Evolutionary conservation across 2,888 invertebrate genomes (phyloP).

Genomic region (Acleris cristana): DNA sequence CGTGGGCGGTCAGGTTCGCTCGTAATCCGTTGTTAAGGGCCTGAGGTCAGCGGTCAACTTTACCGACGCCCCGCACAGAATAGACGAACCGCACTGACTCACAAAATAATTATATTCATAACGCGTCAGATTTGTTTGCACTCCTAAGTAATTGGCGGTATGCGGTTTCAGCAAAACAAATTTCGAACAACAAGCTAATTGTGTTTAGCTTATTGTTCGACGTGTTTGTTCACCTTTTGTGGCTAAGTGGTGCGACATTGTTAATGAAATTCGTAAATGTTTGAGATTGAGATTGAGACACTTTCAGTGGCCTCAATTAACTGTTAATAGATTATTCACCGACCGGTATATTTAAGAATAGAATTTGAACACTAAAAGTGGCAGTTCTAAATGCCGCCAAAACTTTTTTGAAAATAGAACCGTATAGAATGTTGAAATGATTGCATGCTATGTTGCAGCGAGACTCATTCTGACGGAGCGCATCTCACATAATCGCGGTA

Average conservation of each 20-base stretch:
- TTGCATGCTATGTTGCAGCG: slow-evolving; percentile 24
- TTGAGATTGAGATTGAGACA: too few species aligned
- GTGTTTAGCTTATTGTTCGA: slow-evolving; percentile 16
- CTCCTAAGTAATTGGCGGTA: slow-evolving; percentile 65
- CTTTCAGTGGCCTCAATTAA: background rate
- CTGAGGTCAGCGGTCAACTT: slow-evolving; percentile 62
- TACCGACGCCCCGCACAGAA: slow-evolving; percentile 56
- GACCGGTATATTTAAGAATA: too few species aligned
- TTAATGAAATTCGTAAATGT: slow-evolving; percentile 14
- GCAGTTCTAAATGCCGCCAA: background rate
- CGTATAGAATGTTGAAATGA: slow-evolving; percentile 20
- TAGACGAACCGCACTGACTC: slow-evolving; percentile 67
- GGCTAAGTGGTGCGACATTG: slow-evolving; percentile 7
- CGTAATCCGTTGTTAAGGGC: slow-evolving; percentile 65
- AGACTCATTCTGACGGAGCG: slow-evolving; percentile 31
- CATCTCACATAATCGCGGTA: slow-evolving; percentile 46
- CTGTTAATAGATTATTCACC: too few species aligned
- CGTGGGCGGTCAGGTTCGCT: slow-evolving; percentile 79
- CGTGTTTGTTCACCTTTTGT: slow-evolving; percentile 23
- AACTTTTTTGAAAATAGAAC: slow-evolving; percentile 27
- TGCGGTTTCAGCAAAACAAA: slow-evolving; percentile 58
- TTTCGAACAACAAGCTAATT: slow-evolving; percentile 17
- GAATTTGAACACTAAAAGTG: too few species aligned
- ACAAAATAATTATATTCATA: slow-evolving; percentile 65
- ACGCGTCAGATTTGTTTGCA: slow-evolving; percentile 60